A percentile compares a stretch with the other conserved stretches of the same genome.
phyloP scores from a whole-genome alignment of 2,113 vertebrate species.

The Piprites chloris region DNA sequence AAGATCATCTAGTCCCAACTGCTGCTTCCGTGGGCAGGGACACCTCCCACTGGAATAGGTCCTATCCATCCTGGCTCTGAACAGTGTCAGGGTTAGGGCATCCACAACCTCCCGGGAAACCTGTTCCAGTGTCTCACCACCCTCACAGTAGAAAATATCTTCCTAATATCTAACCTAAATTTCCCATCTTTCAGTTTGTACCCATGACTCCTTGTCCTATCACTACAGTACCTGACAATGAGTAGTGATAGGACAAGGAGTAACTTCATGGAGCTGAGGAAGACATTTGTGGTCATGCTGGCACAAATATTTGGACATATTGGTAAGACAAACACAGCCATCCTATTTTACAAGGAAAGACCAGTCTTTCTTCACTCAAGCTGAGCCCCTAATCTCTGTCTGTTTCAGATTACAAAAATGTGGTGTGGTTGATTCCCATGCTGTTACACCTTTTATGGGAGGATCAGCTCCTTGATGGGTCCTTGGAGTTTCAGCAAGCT shows the following conservation, averaged over 20 bases:
- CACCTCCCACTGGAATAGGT: background rate
- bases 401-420: background rate
- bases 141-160: background rate
- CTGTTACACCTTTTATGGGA: background rate
- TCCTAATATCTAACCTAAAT: background rate
- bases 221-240: background rate
- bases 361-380: background rate
- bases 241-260: background rate
- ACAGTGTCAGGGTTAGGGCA: background rate
- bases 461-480: background rate
- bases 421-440: background rate
- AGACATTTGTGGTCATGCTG: rapidly evolving
- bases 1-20: background rate
- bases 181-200: background rate
- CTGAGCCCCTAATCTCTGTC: background rate
- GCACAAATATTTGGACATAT: background rate
- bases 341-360: background rate
- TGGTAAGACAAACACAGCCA: background rate
- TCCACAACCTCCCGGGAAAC: background rate
- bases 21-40: background rate
- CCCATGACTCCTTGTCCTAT: background rate
- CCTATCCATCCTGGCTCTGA: background rate
- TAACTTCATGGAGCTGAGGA: background rate
- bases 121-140: background rate
- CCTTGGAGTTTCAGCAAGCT: background rate